Evolutionary conservation across 2,113 vertebrate species (phyloP).

Genomic region (Colossoma macropomum): DNA sequence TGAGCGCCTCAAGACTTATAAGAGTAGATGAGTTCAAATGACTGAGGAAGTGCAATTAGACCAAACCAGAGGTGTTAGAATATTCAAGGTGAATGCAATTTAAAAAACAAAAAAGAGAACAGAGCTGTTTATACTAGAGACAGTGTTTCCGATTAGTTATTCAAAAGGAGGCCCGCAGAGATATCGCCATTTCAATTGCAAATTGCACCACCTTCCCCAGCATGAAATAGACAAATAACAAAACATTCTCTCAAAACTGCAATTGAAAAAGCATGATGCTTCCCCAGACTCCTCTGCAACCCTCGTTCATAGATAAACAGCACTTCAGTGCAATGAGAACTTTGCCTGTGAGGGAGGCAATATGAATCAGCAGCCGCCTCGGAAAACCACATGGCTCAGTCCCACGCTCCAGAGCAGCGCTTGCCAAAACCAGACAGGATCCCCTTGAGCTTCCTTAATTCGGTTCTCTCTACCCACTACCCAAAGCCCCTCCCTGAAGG

Average conservation of each 20-base stretch:
- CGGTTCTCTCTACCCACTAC: not conserved
- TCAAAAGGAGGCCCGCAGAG: not conserved
- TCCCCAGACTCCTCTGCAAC: not conserved
- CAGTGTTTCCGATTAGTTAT: not conserved
- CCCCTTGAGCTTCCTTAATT: constrained; percentile 9
- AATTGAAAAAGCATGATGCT: not conserved
- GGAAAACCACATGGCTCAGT: not conserved
- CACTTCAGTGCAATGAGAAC: not conserved
- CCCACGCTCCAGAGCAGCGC: not conserved
- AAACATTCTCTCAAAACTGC: not conserved
- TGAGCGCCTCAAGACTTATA: too few species aligned
- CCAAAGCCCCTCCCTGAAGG: constrained; percentile 11
- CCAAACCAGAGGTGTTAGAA: not conserved
- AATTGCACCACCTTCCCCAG: not conserved
- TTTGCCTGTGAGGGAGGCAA: not conserved
- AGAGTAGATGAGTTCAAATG: too few species aligned
- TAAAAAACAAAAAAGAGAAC: not conserved
- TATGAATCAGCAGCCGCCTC: constrained; percentile 1
- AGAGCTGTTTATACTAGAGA: not conserved
- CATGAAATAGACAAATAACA: not conserved
- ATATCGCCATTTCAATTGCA: not conserved
- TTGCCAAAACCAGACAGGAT: constrained; percentile 10
- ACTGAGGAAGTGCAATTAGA: too few species aligned
- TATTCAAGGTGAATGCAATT: not conserved
- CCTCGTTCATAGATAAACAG: not conserved